Conservation (phyloP, 2,888 invertebrate species). For the Caenorhabditis sulstoni region DNA sequence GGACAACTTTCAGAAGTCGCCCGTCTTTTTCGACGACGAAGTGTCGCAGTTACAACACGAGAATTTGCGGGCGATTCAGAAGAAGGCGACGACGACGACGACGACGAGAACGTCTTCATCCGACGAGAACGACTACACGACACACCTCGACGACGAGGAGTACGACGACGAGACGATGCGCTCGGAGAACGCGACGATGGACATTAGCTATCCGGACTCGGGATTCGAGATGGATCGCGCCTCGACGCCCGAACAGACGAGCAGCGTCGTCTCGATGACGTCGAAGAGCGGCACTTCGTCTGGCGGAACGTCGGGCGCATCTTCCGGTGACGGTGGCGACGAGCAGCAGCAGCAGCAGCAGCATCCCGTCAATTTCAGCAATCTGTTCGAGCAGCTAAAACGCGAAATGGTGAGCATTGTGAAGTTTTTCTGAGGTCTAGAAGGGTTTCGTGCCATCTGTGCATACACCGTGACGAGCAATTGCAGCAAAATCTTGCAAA, state of each 20-base stretch:
- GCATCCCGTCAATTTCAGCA: conserved; percentile 66
- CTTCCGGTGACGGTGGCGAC: conserved; percentile 49
- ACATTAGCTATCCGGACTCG: conserved; percentile 64
- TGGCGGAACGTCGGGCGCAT: too few relatives aligned
- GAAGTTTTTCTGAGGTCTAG: too few relatives aligned
- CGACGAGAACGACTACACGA: conserved; percentile 44
- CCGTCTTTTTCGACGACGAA: conserved; percentile 50
- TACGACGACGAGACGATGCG: conserved; percentile 62
- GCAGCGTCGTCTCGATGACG: conserved; percentile 64
- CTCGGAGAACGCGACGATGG: conserved; percentile 59
- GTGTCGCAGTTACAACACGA: not conserved
- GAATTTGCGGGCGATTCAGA: conserved; percentile 14
- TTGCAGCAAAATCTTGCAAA: too few relatives aligned
- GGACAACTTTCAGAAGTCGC: conserved; percentile 57
- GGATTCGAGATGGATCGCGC: conserved; percentile 68
- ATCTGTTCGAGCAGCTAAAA: conserved; percentile 77
- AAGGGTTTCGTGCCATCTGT: too few relatives aligned
- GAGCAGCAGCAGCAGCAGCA: conserved; percentile 12
- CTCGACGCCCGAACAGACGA: conserved; percentile 67
- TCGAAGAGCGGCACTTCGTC: not conserved
- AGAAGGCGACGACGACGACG: conserved; percentile 40
- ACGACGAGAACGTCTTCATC: not conserved
- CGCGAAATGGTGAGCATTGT: conserved; percentile 74
- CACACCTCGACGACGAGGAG: conserved; percentile 49
- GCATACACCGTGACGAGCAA: too few relatives aligned